Base-by-base conservation (phyloP, 2,113 vertebrate species). In the Crocuta crocuta region DNA sequence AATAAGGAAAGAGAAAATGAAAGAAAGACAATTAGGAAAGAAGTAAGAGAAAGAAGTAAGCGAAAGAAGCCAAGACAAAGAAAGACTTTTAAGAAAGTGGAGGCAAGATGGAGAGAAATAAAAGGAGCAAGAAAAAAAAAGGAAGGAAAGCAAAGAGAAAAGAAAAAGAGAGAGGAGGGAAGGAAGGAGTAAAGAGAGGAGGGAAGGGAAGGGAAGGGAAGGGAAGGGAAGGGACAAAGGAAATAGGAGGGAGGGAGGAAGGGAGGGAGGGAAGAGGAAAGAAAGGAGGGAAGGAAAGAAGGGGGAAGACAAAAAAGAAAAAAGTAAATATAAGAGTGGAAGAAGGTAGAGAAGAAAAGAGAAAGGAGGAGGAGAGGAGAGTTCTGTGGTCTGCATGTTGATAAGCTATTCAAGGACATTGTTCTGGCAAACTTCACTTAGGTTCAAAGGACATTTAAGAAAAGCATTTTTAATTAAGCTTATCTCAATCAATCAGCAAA, bases 381-480 rank as follows among this genome's bases (percentile, higher is more conserved):
- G 11, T 12, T n/a, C 61, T 5, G 10, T 21, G 12, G 19, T 5
- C 24, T 31, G 8, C 7, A 1, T 45, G 2, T 17, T 61, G 21
- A 1, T 70, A 16, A 7, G 10, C 33, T 35, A 23, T 33, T 76
- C 50, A 58, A 12, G 63, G 31, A 45, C 92, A 95, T 10, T 6
- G 9, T 6, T 70, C 28, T 17, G 6, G 66, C 28, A 58, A 92
- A 50, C 26, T 68, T 65, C 48, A 12, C 66, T 78, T 53, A 45
- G 78, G 33, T 55, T 92, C 53, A 55, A 81, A 89, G 63, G 19
- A 61, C 63, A 39, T 76, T 63, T 70, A 81, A 26, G 31, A 63
- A 94, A 95, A 92, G 10, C 43, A 28, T 82, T 89, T 95, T 68
- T 48, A 78, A 31, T 92, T 45, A 58, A 17, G 33, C 43, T 71